Evolutionary conservation across 2,888 invertebrate species (phyloP).

Genomic region (Apodemia zela): DNA sequence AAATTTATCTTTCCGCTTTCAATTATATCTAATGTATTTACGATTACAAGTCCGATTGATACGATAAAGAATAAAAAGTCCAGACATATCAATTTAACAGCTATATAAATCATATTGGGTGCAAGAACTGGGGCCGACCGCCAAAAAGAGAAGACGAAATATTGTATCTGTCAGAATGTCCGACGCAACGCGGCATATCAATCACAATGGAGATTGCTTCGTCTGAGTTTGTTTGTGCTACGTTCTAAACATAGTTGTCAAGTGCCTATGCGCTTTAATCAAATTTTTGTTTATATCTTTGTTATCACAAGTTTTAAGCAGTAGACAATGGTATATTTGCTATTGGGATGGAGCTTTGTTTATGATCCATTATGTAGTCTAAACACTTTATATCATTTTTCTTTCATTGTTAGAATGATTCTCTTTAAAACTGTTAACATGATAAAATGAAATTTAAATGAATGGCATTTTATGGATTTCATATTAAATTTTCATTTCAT

Average conservation of each 20-base stretch:
- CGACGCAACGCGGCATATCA: slow-evolving; percentile 46
- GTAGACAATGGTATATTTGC: neutral
- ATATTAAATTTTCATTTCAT: no score
- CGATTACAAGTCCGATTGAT: neutral
- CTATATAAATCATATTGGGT: slow-evolving; percentile 43
- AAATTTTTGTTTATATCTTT: slow-evolving; percentile 12
- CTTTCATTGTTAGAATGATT: neutral
- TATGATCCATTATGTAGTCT: neutral
- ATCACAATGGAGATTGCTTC: slow-evolving; percentile 40
- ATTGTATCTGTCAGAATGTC: slow-evolving; percentile 43
- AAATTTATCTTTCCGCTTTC: neutral
- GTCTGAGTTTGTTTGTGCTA: slow-evolving; percentile 22
- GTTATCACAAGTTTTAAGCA: no score
- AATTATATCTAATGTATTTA: neutral
- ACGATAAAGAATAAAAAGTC: slow-evolving; percentile 17
- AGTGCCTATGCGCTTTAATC: neutral
- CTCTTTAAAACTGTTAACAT: neutral
- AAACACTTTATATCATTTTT: neutral
- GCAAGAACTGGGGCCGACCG: slow-evolving; percentile 39
- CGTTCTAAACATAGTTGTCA: slow-evolving; percentile 9
- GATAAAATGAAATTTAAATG: no score
- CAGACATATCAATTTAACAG: slow-evolving; percentile 31
- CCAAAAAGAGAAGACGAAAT: slow-evolving; percentile 53
- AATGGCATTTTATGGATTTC: no score
- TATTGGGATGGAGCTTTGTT: neutral